A percentile compares a stretch with the other conserved stretches of the same genome.
These are phyloP conservation scores for Mustela nigripes DNA, from an alignment of 2,113 vertebrate species.

Conservation along the genomic window DNA sequence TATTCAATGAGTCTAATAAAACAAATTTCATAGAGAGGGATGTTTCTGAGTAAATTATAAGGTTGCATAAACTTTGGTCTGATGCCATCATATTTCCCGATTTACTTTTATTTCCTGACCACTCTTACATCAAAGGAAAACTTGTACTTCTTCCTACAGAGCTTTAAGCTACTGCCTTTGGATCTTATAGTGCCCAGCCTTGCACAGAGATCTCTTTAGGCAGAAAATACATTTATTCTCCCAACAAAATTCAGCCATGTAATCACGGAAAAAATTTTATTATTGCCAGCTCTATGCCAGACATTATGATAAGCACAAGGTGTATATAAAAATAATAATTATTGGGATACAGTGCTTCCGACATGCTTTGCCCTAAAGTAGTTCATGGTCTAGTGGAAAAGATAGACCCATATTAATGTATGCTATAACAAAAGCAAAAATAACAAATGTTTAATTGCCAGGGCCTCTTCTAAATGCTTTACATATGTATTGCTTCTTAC, in stretches of 20 bases:
- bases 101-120: background rate
- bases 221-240: background rate
- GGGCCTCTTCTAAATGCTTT: background rate
- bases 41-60: background rate
- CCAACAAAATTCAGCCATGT: background rate
- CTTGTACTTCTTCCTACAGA: background rate
- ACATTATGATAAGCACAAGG: background rate
- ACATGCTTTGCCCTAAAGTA: background rate
- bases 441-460: background rate
- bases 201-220: background rate
- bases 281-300: background rate
- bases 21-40: background rate
- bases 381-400: background rate
- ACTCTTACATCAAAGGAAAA: background rate
- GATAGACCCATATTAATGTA: background rate
- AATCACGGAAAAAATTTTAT: background rate
- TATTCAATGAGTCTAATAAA: constrained; percentile 23
- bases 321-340: background rate
- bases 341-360: background rate
- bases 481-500: background rate
- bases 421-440: background rate
- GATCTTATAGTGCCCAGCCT: background rate
- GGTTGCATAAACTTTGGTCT: background rate
- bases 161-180: background rate
- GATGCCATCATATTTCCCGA: background rate